Conservation (phyloP, 30 jellyfish, hydroid and myxozoan genomes). For the Aurelia sp. region DNA sequence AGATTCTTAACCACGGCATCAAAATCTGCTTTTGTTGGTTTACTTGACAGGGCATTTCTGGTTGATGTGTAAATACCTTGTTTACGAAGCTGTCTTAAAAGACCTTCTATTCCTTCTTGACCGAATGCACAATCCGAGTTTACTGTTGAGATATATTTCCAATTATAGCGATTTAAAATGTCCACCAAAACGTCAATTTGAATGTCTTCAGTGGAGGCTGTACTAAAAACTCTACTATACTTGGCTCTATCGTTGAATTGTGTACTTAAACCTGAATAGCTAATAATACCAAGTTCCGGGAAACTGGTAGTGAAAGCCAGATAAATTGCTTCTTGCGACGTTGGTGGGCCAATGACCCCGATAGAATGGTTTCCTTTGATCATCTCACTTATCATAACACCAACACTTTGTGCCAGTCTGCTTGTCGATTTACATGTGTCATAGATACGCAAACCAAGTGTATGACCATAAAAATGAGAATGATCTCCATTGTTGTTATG, state of each 20-base stretch:
- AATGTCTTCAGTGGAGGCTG: conserved; percentile 27
- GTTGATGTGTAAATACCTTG: conserved; percentile 1
- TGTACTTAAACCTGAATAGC: conserved; percentile 30
- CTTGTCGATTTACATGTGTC: conserved; percentile 61
- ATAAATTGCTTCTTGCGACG: too few species aligned
- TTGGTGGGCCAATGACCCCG: too few species aligned
- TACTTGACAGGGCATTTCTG: not conserved
- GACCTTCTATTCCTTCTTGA: conserved; percentile 32
- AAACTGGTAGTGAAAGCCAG: too few species aligned
- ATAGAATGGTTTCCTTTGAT: too few species aligned
- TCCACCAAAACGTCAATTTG: conserved; percentile 32
- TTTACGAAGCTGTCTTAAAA: too few species aligned
- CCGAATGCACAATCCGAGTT: conserved; percentile 28
- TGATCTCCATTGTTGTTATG: too few species aligned
- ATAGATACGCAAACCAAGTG: too few species aligned
- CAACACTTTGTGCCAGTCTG: too few species aligned
- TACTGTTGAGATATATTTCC: conserved; percentile 44
- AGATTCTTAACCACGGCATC: not conserved
- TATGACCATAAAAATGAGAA: too few species aligned
- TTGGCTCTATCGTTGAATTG: conserved; percentile 15
- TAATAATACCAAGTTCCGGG: too few species aligned
- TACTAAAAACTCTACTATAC: conserved; percentile 24
- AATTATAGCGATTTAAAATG: conserved; percentile 25
- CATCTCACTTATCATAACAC: too few species aligned
- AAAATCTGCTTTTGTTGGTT: conserved; percentile 1